Evolutionary conservation across 2,113 vertebrate species (phyloP).

Genomic region (Neotoma lepida): DNA sequence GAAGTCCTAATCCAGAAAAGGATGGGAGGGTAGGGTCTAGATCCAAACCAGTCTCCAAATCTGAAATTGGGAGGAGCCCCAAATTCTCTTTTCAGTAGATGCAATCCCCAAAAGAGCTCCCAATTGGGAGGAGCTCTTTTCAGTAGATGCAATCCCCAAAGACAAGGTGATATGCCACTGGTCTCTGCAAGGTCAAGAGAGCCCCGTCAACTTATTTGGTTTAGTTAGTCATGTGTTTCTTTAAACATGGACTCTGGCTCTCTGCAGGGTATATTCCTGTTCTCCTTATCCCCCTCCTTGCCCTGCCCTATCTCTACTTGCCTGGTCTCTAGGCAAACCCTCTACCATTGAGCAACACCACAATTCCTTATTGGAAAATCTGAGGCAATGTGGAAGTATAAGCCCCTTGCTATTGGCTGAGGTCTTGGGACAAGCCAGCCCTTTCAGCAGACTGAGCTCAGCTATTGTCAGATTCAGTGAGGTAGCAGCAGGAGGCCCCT

Average conservation of each 20-base stretch:
- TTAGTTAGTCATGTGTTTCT: not conserved
- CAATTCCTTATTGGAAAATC: not conserved
- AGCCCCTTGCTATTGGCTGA: not conserved
- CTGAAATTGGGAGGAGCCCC: not conserved
- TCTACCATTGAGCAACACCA: not conserved
- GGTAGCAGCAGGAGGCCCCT: too few relatives aligned
- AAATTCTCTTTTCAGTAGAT: not conserved
- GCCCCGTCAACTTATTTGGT: not conserved
- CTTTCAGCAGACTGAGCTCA: not conserved
- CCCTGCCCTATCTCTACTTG: not conserved
- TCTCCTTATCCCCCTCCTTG: not conserved
- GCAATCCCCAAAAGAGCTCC: not conserved
- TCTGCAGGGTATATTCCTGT: not conserved
- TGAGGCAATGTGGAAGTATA: not conserved
- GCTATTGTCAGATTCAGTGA: not conserved
- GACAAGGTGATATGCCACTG: not conserved
- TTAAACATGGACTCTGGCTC: not conserved
- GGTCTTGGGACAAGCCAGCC: not conserved
- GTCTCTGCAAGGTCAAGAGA: not conserved
- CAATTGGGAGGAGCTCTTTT: not conserved
- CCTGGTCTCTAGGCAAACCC: not conserved
- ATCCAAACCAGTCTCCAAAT: not conserved
- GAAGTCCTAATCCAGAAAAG: not conserved
- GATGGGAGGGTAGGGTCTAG: not conserved
- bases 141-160: not conserved